Evolutionary conservation across 2,113 vertebrate species (phyloP).

Genomic region (Glaucidium brasilianum): DNA sequence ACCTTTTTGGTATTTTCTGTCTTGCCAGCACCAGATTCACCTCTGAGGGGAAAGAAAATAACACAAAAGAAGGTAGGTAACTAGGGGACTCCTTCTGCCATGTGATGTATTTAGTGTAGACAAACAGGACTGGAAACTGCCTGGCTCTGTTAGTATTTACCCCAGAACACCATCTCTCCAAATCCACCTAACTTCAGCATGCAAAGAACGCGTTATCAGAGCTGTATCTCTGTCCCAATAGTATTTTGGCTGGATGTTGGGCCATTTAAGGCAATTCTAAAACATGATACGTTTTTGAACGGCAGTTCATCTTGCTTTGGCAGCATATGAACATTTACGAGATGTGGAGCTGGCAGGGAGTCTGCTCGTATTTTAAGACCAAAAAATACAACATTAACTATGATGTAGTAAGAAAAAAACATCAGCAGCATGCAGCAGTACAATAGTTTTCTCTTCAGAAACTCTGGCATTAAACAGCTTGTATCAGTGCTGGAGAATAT

Average conservation of each 20-base stretch:
- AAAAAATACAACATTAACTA: neutral
- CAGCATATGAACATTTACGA: neutral
- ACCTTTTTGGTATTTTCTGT: constrained; percentile 97
- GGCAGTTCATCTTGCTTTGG: constrained; percentile 7
- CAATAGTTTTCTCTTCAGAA: neutral
- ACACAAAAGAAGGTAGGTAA: constrained; percentile 1
- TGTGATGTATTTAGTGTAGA: neutral
- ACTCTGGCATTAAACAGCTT: neutral
- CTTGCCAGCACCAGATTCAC: constrained; percentile 94
- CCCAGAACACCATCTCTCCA: neutral
- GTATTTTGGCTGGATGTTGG: neutral
- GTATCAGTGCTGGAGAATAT: neutral
- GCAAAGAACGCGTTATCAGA: neutral
- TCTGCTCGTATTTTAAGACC: neutral
- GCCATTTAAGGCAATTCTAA: constrained; percentile 39
- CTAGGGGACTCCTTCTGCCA: neutral
- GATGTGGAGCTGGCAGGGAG: neutral
- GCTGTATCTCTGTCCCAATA: neutral
- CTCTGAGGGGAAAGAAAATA: constrained; percentile 71
- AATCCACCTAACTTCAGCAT: neutral
- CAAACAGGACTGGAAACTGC: neutral
- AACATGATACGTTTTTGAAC: constrained; percentile 1
- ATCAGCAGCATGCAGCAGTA: neutral
- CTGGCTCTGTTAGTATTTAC: neutral
- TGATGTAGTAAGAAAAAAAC: neutral